Evolutionary conservation across 2,888 invertebrate species (phyloP).

Genomic region (Monopis laevigella): DNA sequence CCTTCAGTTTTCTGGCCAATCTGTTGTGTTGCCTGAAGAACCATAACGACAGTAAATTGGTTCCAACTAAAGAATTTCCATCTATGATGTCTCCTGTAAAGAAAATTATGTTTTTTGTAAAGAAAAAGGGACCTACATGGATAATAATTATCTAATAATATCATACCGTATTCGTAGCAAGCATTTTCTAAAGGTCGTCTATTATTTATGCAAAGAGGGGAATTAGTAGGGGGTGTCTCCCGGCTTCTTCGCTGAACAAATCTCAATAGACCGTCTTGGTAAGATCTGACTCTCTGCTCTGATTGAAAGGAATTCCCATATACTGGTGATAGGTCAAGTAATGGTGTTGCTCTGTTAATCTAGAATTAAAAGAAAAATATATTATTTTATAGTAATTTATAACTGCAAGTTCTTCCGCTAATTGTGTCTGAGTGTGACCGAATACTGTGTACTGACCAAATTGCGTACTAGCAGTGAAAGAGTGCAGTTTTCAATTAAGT

Average conservation of each 20-base stretch:
- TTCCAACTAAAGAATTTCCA: constrained; percentile 16
- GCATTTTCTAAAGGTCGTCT: constrained; percentile 1
- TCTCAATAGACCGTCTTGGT: constrained; percentile 9
- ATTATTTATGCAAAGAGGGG: constrained; percentile 3
- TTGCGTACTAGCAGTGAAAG: too few relatives aligned
- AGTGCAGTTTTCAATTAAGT: too few relatives aligned
- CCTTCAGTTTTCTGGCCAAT: constrained; percentile 25
- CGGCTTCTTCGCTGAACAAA: constrained; percentile 1
- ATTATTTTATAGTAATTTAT: neutral
- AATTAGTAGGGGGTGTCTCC: constrained; percentile 7
- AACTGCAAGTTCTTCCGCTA: too few relatives aligned
- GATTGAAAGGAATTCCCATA: constrained; percentile 9
- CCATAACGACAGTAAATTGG: constrained; percentile 26
- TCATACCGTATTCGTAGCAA: constrained; percentile 10
- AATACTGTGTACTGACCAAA: too few relatives aligned
- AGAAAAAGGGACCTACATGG: neutral
- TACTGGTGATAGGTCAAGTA: constrained; percentile 10
- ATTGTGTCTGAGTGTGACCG: too few relatives aligned
- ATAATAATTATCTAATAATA: neutral
- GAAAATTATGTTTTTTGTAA: neutral
- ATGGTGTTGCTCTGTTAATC: constrained; percentile 5
- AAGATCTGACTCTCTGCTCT: neutral
- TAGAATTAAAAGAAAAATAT: neutral
- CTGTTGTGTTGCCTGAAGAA: constrained; percentile 32
- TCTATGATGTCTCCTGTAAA: constrained; percentile 19